Evolutionary conservation across 2,888 invertebrate genomes (phyloP), one percentile per base, ranked within the genome.

Genomic region (Adelphocoris suturalis): DNA sequence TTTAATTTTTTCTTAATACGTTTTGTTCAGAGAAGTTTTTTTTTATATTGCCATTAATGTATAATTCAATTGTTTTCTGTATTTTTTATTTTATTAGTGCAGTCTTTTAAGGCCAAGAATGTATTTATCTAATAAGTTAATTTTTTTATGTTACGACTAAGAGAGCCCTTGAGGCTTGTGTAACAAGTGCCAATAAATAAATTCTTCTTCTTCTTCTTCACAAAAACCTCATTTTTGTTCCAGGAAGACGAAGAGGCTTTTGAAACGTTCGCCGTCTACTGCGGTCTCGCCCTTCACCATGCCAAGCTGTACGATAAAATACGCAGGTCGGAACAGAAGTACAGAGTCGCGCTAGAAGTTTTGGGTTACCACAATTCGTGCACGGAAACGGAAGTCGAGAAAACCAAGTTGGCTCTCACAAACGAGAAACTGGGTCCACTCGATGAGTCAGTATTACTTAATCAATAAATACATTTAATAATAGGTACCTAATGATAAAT

Each of bases 251-350:
- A 97, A 93, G 96, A 96, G 89, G 96, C 97, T 0, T 97, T 97
- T 93, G 96, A 97, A 93, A 96, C 96, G 91, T 97, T 97, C 93
- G 97, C 97, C 0, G 95, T 97, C 11, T 97, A 97, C 93, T 97
- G 97, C 92, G 97, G 97, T 0, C 94, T 97, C 11, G 97, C 97
- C 0, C 94, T 98, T 13, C 97, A 97, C 92, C 97, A 97, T 93
- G 97, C 97, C 13, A 96, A 97, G 93, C 94, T 97, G 0, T 97
- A 97, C 92, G 97, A 97, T 92, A 96, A 96, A 93, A 97, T 97
- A 23, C 94, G 96, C 91, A 94, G 96, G 86, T 97, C 97, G 0
- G 97, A 97, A 92, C 97, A 97, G 93, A 97, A 97, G 93, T 97
- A 97, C 93, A 94, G 94, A 92, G 96, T 97, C 1, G 97, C 97